phyloP scores from a whole-genome alignment of 1,140 invertebrate species.

The Aphis craccivora region DNA sequence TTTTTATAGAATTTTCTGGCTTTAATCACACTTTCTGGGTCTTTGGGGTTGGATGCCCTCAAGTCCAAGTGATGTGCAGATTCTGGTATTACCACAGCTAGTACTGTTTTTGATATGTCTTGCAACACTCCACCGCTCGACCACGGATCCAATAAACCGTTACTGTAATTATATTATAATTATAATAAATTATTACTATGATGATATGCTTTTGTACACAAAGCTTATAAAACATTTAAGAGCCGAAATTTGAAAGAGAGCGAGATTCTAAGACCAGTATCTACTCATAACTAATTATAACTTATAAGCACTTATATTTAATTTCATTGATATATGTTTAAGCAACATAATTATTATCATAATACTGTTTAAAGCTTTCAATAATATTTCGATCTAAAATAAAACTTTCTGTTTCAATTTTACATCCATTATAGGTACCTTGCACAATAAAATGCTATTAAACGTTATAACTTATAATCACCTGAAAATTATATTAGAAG shows the following conservation, averaged over 20 bases:
- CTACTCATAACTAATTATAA: neutral
- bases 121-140: slow-evolving; percentile 85
- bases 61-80: slow-evolving; percentile 95
- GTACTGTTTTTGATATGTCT: slow-evolving; percentile 72
- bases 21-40: slow-evolving; percentile 76
- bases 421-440: neutral
- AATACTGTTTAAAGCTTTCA: neutral
- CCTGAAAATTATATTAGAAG: slow-evolving; percentile 87
- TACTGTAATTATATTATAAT: slow-evolving; percentile 68
- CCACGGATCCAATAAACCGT: slow-evolving; percentile 93
- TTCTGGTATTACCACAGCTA: slow-evolving; percentile 83
- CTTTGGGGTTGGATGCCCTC: slow-evolving; percentile 72
- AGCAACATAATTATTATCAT: neutral
- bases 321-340: neutral
- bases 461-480: slow-evolving; percentile 61
- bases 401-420: neutral
- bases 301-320: neutral
- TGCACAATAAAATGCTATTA: neutral
- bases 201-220: neutral
- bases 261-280: neutral
- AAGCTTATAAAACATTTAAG: neutral
- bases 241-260: neutral
- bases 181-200: neutral
- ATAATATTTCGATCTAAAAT: neutral
- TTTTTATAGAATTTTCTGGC: slow-evolving; percentile 68